Conservation (phyloP, 2,113 vertebrate genomes). For the Spheniscus mendiculus region DNA sequence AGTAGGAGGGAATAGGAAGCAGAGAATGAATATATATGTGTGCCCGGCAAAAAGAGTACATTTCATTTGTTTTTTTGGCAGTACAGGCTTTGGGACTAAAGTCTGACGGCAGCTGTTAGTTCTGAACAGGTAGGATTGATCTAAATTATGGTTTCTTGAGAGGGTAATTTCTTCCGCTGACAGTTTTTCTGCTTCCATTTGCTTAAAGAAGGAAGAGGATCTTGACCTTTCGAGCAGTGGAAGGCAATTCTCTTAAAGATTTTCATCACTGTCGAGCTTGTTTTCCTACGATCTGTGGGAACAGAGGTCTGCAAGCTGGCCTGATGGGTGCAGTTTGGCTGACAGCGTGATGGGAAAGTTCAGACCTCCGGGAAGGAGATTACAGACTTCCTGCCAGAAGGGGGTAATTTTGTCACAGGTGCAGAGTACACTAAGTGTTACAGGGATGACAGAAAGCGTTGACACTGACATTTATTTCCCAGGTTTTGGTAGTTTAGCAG, state of each 20-base stretch:
- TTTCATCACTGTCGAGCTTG: background rate
- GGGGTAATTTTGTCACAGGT: constrained; percentile 38
- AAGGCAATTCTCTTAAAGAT: background rate
- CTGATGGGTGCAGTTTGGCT: background rate
- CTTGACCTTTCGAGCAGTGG: background rate
- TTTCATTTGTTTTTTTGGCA: background rate
- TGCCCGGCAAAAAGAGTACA: background rate
- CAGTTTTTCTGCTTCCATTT: constrained; percentile 28
- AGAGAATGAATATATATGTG: background rate
- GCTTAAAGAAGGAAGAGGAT: constrained; percentile 22
- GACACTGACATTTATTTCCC: background rate
- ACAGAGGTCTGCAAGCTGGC: background rate
- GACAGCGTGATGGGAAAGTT: constrained; percentile 9
- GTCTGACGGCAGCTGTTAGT: background rate
- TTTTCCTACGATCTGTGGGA: background rate
- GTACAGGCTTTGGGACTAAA: background rate
- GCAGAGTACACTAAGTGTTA: background rate
- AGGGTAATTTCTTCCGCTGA: background rate
- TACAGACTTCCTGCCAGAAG: constrained; percentile 28
- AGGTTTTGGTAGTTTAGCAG: background rate
- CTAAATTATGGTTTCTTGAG: constrained; percentile 10
- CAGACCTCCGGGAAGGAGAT: background rate
- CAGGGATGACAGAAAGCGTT: background rate
- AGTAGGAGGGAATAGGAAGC: background rate
- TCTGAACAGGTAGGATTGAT: constrained; percentile 22